phyloP scores from a whole-genome alignment of 2,797 vertebrate species.

The Anguilla marmorata region DNA sequence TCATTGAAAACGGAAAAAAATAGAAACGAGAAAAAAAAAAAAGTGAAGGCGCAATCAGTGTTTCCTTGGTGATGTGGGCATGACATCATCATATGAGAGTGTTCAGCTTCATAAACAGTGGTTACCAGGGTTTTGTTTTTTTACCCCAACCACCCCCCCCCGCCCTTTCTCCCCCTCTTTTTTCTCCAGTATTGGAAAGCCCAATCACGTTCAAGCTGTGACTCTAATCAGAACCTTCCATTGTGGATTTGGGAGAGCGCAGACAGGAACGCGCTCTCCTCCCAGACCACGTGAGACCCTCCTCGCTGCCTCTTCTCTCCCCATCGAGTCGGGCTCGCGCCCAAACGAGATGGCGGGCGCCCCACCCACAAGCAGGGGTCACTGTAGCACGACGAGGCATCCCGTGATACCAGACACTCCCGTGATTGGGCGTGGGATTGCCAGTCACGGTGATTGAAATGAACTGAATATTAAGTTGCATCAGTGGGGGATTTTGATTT shows the following conservation, averaged over 20 bases:
- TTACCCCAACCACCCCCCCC: too few relatives aligned
- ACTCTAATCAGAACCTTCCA: background rate
- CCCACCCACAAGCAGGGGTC: background rate
- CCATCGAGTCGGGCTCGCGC: background rate
- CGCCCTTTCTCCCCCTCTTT: background rate
- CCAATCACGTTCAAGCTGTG: background rate
- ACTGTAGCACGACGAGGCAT: background rate
- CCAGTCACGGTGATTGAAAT: background rate
- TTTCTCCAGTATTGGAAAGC: background rate
- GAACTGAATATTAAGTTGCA: background rate
- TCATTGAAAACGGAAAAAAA: background rate
- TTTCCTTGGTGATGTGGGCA: background rate
- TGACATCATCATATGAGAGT: background rate
- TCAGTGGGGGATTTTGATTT: too few relatives aligned
- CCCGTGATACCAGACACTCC: background rate
- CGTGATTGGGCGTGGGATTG: background rate
- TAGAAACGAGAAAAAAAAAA: background rate
- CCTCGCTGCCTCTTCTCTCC: background rate
- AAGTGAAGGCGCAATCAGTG: background rate
- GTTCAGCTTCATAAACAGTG: background rate
- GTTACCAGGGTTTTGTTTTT: background rate
- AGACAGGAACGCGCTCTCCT: background rate
- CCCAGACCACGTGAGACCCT: background rate
- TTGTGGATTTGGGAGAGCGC: background rate
- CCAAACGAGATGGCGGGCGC: background rate